Base-by-base conservation (phyloP, 2,888 invertebrate species). In the Ashinkailepas kermadecensis region DNA sequence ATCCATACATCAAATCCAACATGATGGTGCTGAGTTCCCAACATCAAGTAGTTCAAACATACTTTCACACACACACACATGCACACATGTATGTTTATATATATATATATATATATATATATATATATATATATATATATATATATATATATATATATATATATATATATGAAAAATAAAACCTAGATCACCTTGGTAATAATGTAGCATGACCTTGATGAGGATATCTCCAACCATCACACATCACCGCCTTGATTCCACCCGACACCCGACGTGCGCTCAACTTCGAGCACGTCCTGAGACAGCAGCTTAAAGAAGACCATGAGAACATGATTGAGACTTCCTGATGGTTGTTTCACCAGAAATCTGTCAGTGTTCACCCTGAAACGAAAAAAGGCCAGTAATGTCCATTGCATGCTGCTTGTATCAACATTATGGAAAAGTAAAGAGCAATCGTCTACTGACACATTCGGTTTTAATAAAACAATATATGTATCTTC, bases 41-140 rank as follows among this genome's bases (percentile, higher is more conserved):
- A 65, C 25, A 81, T 81, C 23, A 25, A 81, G 59, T 23, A 25
- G 25, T 81, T 62, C 59, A 81, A 62, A 81, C 59, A 81, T 81
- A 81, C 23, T 13, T 79, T 13, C 23, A 79, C 23, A 79, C 23
- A 79, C 23, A 79, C 23, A 79, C 23, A 79, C 23, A 79, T 79
- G 23, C 23, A 79, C 23, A 79, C 23, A 79, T 79, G 23, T 79
- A 79, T 15, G 59, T 62, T 62, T 62, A 81, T 62, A 81, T 62
- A 81, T 62, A 81, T 81, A 81, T 81, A 81, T 81, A 81, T 81
- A 81, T 7, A 81, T 81, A 81, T 81, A 64, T 81, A 62, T 81
- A 74, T 81, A 65, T 64, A 81, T 81, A 81, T 81, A 74, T 81
- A 62, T 62, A 81, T 58, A 62, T 81, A 62, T 64, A 58, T n/a